Base-by-base conservation (phyloP, 2,888 invertebrate species). In the Drosophila meridionalis region DNA sequence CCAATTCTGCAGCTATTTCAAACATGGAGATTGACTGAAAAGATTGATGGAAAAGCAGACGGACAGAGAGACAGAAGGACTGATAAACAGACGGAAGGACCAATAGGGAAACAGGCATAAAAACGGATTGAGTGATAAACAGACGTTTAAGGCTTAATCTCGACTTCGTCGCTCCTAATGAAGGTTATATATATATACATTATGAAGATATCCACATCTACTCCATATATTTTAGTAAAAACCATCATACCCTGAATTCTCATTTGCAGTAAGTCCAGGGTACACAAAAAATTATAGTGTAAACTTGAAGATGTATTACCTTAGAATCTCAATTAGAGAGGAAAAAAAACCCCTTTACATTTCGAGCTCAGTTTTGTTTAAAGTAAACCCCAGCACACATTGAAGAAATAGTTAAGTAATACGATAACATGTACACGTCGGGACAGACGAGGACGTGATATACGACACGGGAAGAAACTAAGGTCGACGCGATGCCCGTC, bases 381-480 rank as follows among this genome's bases (percentile, higher is more conserved):
- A 4, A 47, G 6, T 6, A 40, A 56, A 30, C 6, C 56, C 3
- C 9, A 56, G 56, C 30, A 56, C 28, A 30, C 36, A n/a, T 47
- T 36, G 28, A 14, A 4, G 57, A 66, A 47, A 30, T 48, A 56
- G 66, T 73, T 47, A 20, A 34, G 50, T 5, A 34, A 20, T n/a
- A n/a, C 50, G 32, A 34, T 52, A 34, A 34, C 11, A 20, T 52
- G 34, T 20, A 34, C 6, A 11, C 11, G 11, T 9, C 4, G 12
- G n/a, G 5, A 9, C 5, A 4, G 14, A 11, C 2, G 32, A 34
- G 5, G 0, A 20, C n/a, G 32, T 50, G 3, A 20, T 11, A 50
- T 28, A 32, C 20, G 53, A 26, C 36, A 26, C 36, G 36, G 34
- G 36, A 36, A 7, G 26, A 12, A 26, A 20, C 2, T 0, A 3